Evolutionary conservation across 2,113 vertebrate genomes (phyloP), one percentile per base, ranked within the genome.

Genomic region (Atractosteus spatula): DNA sequence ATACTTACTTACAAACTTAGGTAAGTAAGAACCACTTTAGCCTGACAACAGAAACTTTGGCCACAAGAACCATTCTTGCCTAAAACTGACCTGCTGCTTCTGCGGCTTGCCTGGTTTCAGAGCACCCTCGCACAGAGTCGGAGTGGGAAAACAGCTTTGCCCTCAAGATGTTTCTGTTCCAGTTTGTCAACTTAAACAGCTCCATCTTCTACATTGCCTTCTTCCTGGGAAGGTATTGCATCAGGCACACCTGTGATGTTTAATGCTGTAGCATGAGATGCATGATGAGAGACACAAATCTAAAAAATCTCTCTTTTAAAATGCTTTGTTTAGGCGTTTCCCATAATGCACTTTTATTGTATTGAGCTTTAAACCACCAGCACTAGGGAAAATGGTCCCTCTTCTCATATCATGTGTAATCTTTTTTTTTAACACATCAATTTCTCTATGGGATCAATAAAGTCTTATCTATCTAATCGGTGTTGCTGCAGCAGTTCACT

Each of bases 131-230:
- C 78, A 99, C 97, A 0, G 97, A 99, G 75, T 99, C 96, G 0
- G 97, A 98, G 59, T 99, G 97, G 97, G 97, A 99, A 87, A 97
- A 99, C 84, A 99, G 97, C 84, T 99, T 98, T 88, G 94, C 97
- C 74, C 89, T 99, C 81, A 99, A 99, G 88, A 99, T 99, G 96
- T 99, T 99, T 73, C 94, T 99, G 66, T 99, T 99, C 89, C 97
- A 99, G 83, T 99, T 99, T 83, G 97, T 99, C 70, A 99, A 99
- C 74, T 87, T 99, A 81, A 99, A 99, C 87, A 99, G 97, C 77
- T 99, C 97, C 45, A 99, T 98, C 29, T 99, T 99, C 86, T 99
- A 99, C 81, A 97, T 99, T 0, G 97, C 97, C 55, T 99, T 99
- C 89, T 99, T 99, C 77, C 90, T 99, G 59, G 97, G 97, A 80